A percentile compares a stretch with the other conserved stretches of the same genome.
These are phyloP conservation scores for Schizopygopsis malacanthus DNA, from an alignment of 2,797 vertebrate species.

Conservation along the genomic window DNA sequence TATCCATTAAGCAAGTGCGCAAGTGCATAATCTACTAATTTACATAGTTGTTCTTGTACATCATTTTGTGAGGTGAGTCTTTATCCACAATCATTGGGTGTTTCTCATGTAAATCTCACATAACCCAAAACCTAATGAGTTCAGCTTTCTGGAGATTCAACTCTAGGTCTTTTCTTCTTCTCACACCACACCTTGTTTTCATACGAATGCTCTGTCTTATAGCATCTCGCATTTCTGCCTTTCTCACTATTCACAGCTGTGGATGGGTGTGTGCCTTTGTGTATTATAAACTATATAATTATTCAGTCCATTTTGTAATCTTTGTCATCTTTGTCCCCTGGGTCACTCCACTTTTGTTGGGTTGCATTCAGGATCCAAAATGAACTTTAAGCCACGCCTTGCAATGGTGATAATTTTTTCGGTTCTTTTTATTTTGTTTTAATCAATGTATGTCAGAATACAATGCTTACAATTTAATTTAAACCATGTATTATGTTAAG, in stretches of 20 bases:
- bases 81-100: not conserved
- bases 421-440: not conserved
- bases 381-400: not conserved
- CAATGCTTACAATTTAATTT: not conserved
- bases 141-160: slow-evolving; percentile 26
- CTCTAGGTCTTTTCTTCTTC: slow-evolving; percentile 1
- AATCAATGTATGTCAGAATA: not conserved
- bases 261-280: not conserved
- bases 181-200: slow-evolving; percentile 31
- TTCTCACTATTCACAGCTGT: not conserved
- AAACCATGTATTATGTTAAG: not conserved
- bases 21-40: not conserved
- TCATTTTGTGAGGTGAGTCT: not conserved
- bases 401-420: not conserved
- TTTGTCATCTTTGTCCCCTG: not conserved
- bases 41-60: too few species aligned
- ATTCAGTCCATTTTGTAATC: slow-evolving; percentile 4
- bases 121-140: slow-evolving; percentile 21
- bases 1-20: not conserved
- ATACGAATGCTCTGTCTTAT: not conserved
- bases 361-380: not conserved
- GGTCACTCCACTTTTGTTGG: not conserved
- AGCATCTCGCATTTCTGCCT: not conserved
- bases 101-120: slow-evolving; percentile 4
- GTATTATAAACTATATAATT: slow-evolving; percentile 12